Evolutionary conservation across 2,797 vertebrate genomes (phyloP).

Genomic region (Gallinago stenura): DNA sequence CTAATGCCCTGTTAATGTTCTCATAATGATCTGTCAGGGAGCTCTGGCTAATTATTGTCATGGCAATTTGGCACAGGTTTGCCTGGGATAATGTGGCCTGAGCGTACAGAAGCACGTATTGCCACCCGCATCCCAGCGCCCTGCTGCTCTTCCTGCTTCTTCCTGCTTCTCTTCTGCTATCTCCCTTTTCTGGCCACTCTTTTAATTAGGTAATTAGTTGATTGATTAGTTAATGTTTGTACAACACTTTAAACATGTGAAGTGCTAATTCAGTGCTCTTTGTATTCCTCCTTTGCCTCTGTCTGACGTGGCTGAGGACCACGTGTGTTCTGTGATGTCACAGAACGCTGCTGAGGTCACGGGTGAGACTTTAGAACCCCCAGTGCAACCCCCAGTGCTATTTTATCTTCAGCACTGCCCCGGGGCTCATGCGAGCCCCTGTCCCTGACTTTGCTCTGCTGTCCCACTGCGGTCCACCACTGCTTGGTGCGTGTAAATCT

Average conservation of each 20-base stretch:
- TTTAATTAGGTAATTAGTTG: slow-evolving; percentile 61
- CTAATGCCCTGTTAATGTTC: slow-evolving; percentile 83
- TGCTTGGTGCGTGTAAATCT: background rate
- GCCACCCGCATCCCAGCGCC: background rate
- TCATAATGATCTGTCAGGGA: slow-evolving; percentile 83
- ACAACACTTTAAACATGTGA: slow-evolving; percentile 16
- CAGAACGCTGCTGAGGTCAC: background rate
- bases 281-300: background rate
- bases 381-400: background rate
- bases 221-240: slow-evolving; percentile 64
- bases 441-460: background rate
- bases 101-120: background rate
- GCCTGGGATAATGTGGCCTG: slow-evolving; percentile 46
- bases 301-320: background rate
- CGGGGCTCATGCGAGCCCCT: background rate
- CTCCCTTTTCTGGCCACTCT: background rate
- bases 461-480: background rate
- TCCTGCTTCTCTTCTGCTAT: background rate
- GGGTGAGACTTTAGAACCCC: background rate
- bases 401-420: background rate
- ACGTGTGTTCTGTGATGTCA: background rate
- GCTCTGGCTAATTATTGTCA: slow-evolving; percentile 81
- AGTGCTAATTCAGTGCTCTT: slow-evolving; percentile 27
- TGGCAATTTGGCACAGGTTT: slow-evolving; percentile 77
- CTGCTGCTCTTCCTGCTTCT: background rate